Evolutionary conservation across 1,140 invertebrate species (phyloP).

Genomic region (Achatina immaculata): DNA sequence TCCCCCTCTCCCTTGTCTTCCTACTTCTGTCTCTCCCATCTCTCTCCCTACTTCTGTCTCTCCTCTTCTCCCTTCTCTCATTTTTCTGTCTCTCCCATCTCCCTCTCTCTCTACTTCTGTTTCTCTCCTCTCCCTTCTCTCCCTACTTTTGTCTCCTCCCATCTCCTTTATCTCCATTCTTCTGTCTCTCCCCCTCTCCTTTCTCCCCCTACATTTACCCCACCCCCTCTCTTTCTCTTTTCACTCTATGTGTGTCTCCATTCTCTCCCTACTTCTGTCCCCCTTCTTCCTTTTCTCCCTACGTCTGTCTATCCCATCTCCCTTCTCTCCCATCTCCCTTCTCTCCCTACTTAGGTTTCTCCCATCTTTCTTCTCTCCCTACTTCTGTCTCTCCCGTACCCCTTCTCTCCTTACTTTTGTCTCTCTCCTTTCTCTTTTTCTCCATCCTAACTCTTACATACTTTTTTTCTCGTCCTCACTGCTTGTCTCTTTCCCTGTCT

Average conservation of each 20-base stretch:
- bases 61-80: not conserved
- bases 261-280: not conserved
- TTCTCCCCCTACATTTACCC: not conserved
- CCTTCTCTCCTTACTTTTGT: not conserved
- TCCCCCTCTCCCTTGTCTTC: not conserved
- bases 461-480: not conserved
- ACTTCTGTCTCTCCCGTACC: not conserved
- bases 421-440: too few species aligned
- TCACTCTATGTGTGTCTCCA: not conserved
- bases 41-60: conserved; percentile 4
- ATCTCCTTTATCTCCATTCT: not conserved
- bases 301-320: not conserved
- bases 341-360: not conserved
- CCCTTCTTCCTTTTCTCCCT: not conserved
- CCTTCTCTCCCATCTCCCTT: not conserved
- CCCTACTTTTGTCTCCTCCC: too few species aligned
- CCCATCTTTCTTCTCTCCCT: too few species aligned
- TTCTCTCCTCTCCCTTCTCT: not conserved
- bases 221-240: conserved; percentile 32
- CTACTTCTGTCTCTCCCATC: too few species aligned
- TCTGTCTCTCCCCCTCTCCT: not conserved
- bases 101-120: not conserved
- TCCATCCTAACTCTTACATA: not conserved
- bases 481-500: not conserved
- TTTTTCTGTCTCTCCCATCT: too few species aligned